Evolutionary conservation across 1,140 invertebrate genomes (phyloP).

Genomic region (Ooceraea biroi): DNA sequence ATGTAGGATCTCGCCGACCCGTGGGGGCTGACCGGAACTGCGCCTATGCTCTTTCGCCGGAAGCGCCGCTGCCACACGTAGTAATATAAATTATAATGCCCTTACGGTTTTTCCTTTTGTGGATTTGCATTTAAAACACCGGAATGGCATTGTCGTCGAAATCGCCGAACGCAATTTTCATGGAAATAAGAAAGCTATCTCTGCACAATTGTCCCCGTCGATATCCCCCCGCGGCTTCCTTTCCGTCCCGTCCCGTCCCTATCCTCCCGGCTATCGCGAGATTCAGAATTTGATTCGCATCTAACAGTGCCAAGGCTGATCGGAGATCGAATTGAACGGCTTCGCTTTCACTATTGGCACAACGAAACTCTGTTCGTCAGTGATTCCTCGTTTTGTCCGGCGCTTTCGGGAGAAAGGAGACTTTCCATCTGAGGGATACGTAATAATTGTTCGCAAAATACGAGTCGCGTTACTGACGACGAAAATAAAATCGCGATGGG

Average conservation of each 20-base stretch:
- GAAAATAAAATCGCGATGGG: constrained; percentile 53
- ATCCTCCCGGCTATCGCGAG: neutral
- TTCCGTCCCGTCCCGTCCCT: too few species aligned
- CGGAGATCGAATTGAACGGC: constrained; percentile 65
- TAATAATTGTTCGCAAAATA: constrained; percentile 54
- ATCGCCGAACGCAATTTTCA: constrained; percentile 80
- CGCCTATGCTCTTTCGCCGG: constrained; percentile 85
- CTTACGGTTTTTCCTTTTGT: constrained; percentile 85
- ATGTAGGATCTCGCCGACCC: constrained; percentile 84
- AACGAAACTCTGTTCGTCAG: constrained; percentile 29
- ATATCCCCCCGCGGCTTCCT: constrained; percentile 11
- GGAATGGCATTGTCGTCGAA: constrained; percentile 80
- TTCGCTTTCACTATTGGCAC: constrained; percentile 71
- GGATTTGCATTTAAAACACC: constrained; percentile 84
- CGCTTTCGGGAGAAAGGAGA: constrained; percentile 45
- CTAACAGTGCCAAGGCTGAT: constrained; percentile 73
- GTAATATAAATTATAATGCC: constrained; percentile 86
- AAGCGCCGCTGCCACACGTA: constrained; percentile 85
- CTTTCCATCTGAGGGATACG: constrained; percentile 16
- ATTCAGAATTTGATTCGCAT: constrained; percentile 58
- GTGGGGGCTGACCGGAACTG: constrained; percentile 84
- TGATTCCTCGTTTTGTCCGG: neutral
- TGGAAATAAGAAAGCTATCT: constrained; percentile 77
- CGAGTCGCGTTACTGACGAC: constrained; percentile 38
- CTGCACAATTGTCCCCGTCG: neutral